phyloP scores from a whole-genome alignment of 1,140 invertebrate species.

The Antheraea pernyi region DNA sequence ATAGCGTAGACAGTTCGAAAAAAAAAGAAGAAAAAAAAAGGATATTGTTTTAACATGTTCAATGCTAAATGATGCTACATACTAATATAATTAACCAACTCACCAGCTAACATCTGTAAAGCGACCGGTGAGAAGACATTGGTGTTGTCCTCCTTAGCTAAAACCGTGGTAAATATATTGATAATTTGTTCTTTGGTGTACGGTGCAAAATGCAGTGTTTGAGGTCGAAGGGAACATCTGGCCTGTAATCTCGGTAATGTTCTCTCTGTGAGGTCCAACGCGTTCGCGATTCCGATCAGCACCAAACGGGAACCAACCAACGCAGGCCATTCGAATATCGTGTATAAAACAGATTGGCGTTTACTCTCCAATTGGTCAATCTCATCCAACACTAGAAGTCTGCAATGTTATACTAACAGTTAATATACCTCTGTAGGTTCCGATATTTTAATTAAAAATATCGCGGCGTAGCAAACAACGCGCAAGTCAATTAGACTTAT shows the following conservation, averaged over 20 bases:
- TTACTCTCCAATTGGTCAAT: slow-evolving; percentile 94
- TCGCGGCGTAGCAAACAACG: no score
- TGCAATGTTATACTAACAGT: slow-evolving; percentile 59
- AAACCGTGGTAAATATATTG: slow-evolving; percentile 89
- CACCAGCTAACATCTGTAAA: slow-evolving; percentile 91
- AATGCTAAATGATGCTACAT: no score
- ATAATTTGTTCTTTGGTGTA: slow-evolving; percentile 95
- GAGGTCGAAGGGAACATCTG: slow-evolving; percentile 84
- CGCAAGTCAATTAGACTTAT: no score
- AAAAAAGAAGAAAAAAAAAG: no score
- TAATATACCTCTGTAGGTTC: no score
- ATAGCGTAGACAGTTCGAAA: no score
- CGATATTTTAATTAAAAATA: no score
- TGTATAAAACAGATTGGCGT: slow-evolving; percentile 93
- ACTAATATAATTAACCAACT: slow-evolving; percentile 1
- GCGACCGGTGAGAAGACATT: slow-evolving; percentile 90
- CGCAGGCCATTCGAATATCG: slow-evolving; percentile 96
- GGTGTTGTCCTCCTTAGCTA: slow-evolving; percentile 84
- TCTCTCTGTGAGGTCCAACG: slow-evolving; percentile 96
- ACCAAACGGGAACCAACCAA: slow-evolving; percentile 85
- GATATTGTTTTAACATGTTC: no score
- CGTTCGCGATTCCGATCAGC: slow-evolving; percentile 96
- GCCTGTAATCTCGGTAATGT: slow-evolving; percentile 92
- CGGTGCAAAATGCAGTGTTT: slow-evolving; percentile 93
- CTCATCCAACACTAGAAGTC: slow-evolving; percentile 96